These are phyloP conservation scores for Pterocles burchelli DNA, from an alignment of 2,113 vertebrate genomes.

Conservation along the genomic window DNA sequence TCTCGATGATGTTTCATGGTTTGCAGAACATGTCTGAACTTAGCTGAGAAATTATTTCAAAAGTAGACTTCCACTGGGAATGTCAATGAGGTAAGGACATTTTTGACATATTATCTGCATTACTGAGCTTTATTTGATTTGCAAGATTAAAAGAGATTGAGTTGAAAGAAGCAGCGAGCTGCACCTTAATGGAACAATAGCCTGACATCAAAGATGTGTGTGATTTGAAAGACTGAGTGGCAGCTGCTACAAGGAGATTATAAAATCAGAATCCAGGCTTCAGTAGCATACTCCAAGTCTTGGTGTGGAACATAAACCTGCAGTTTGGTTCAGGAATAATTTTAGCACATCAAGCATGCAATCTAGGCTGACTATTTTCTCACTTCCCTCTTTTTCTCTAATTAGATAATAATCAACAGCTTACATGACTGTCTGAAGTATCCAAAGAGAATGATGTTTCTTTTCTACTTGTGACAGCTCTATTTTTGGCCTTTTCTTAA, in stretches of 20 bases:
- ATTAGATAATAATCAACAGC: constrained; percentile 6
- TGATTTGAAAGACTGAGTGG: constrained; percentile 41
- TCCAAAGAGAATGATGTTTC: background rate
- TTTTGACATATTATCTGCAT: constrained; percentile 64
- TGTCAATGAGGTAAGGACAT: constrained; percentile 62
- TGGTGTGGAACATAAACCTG: background rate
- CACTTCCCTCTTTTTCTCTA: background rate
- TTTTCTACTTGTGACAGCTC: background rate
- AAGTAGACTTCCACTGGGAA: constrained; percentile 55
- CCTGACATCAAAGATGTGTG: constrained; percentile 42
- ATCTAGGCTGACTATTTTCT: background rate
- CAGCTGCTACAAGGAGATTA: constrained; percentile 42
- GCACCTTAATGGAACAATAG: constrained; percentile 49
- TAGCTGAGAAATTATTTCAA: constrained; percentile 70
- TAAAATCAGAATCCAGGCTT: constrained; percentile 28
- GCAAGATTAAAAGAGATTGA: constrained; percentile 60
- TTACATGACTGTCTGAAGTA: background rate
- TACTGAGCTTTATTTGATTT: constrained; percentile 72
- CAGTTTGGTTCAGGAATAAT: background rate
- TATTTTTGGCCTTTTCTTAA: background rate
- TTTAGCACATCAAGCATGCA: background rate
- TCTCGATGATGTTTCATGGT: constrained; percentile 60
- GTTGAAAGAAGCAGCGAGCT: constrained; percentile 54
- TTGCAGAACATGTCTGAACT: constrained; percentile 67
- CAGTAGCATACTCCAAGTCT: background rate